Evolutionary conservation across 1,140 invertebrate species (phyloP), one percentile per base, ranked within the genome.

Genomic region (Heterodera schachtii): DNA sequence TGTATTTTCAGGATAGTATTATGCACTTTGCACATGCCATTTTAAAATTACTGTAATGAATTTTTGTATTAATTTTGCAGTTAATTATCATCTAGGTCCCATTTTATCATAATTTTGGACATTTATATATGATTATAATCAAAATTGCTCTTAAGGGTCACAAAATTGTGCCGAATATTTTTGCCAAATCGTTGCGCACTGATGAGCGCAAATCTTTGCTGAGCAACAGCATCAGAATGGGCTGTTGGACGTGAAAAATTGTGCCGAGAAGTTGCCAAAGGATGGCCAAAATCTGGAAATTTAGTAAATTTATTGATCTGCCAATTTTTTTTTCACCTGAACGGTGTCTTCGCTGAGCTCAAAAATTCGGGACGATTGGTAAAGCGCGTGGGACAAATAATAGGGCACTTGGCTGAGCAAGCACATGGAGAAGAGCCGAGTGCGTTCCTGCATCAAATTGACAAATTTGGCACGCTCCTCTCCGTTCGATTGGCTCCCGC

Each of bases 171-270:
- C 57, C 57, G 19, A 64, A 64, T 19, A 19, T 21, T 16, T 64
- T 31, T 31, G 8, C 13, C 16, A 64, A 16, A 64, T 64, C 57
- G 5, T 64, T 64, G 57, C 57, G 57, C 57, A 64, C 57, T 64
- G 57, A 64, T 19, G 57, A 13, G 19, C 77, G 66, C 31, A 78
- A 47, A 49, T 78, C 77, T 6, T 13, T 60, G 21, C 77, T 78
- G 6, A 78, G 70, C 11, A 78, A 66, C 16, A 78, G 44, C 66
- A 78, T 47, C 44, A 78, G 52, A 31, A 78, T 69, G 31, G 77
- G 64, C 70, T 78, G 64, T n/a, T 78, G 77, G 47, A 78, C 77
- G 11, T 78, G 77, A 69, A 78, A 78, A 9, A 78, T 69, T 69
- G 64, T 78, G 64, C 77, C 77, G 47, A 78, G 66, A 43, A 78